Percentiles rank a stretch among this genome's conserved stretches.
Conservation (phyloP, 2,797 vertebrate genomes). For the Petrocephalus sullivani region DNA sequence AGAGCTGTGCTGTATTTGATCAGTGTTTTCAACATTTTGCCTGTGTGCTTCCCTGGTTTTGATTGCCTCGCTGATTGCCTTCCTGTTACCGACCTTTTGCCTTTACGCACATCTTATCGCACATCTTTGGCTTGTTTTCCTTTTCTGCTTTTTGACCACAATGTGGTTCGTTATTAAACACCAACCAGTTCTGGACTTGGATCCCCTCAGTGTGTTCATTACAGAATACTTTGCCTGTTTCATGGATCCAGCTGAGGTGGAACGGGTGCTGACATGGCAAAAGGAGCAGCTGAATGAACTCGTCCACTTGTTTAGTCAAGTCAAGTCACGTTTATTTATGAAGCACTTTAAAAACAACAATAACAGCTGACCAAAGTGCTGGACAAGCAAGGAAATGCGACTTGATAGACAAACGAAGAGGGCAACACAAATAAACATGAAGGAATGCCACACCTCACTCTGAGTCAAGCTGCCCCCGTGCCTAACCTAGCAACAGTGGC, state of each 20-base stretch:
- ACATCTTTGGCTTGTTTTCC: background rate
- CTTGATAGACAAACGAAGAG: no score
- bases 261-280: background rate
- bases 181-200: background rate
- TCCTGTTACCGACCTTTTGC: background rate
- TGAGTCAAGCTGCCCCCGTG: no score
- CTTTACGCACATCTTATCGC: background rate
- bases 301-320: no score
- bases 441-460: no score
- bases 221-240: background rate
- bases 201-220: background rate
- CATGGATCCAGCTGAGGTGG: background rate
- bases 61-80: background rate
- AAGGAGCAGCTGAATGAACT: background rate
- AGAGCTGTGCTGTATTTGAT: background rate
- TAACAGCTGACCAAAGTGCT: no score
- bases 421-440: no score
- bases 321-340: no score
- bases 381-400: no score
- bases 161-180: background rate
- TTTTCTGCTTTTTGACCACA: background rate
- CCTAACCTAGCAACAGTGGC: no score
- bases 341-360: no score
- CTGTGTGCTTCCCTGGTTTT: background rate
- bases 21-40: background rate